Evolutionary conservation across 1,140 invertebrate species (phyloP).

Genomic region (Zaprionus davidi): DNA sequence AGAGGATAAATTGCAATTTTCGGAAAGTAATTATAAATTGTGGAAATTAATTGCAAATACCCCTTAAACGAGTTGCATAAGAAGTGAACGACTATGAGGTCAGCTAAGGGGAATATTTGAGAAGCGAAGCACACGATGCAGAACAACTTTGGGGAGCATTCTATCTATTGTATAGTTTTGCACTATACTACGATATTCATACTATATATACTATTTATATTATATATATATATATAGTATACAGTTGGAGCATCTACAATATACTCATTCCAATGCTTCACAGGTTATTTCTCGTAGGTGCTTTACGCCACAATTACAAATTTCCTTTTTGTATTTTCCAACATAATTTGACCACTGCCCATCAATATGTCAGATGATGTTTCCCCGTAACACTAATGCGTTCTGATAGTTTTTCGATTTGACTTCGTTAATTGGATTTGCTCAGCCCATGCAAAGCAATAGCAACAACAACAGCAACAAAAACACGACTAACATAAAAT

Average conservation of each 20-base stretch:
- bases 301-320: background rate
- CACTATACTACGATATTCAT: no score
- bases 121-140: no score
- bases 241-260: background rate
- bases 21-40: background rate
- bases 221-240: no score
- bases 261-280: background rate
- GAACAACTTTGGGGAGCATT: no score
- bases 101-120: no score
- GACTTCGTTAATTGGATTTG: slow-evolving; percentile 56
- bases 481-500: slow-evolving; percentile 9
- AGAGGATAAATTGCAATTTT: background rate
- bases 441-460: background rate
- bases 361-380: slow-evolving; percentile 50
- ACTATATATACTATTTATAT: no score
- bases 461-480: slow-evolving; percentile 16
- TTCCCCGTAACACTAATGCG: slow-evolving; percentile 35
- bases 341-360: slow-evolving; percentile 36
- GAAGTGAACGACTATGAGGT: background rate
- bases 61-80: background rate
- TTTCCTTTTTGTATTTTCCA: background rate
- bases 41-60: background rate
- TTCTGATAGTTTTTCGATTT: slow-evolving; percentile 58
- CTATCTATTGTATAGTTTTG: no score
- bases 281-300: background rate